A percentile compares a stretch with the other conserved stretches of the same genome.
Conservation (phyloP, 2,888 invertebrate species). For the Eupelmus urozonus region DNA sequence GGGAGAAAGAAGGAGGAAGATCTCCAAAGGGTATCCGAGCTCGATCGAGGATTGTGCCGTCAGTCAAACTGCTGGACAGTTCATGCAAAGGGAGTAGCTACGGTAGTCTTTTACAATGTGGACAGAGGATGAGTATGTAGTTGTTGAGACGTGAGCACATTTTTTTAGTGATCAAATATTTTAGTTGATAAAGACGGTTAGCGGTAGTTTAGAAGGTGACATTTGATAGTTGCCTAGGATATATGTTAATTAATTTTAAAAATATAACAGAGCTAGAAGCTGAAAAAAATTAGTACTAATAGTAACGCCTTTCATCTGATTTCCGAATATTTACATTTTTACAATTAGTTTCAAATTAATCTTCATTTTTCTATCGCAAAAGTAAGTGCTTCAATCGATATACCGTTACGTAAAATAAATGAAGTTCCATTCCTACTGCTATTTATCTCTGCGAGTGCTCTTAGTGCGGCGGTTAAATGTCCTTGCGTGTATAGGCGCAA, state of each 20-base stretch:
- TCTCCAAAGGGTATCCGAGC: constrained; percentile 59
- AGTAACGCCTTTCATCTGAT: no score
- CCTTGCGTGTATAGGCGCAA: constrained; percentile 34
- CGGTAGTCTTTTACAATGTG: no score
- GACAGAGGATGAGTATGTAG: no score
- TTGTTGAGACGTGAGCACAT: no score
- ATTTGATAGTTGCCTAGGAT: no score
- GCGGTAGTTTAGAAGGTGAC: no score
- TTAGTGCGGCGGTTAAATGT: constrained; percentile 53
- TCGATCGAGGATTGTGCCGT: constrained; percentile 75
- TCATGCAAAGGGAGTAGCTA: background rate
- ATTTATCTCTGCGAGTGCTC: constrained; percentile 35
- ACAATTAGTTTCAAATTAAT: constrained; percentile 6
- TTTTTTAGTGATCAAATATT: no score
- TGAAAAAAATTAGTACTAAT: no score
- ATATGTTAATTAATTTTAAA: no score
- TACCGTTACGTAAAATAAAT: constrained; percentile 43
- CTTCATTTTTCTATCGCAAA: constrained; percentile 17
- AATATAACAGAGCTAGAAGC: no score
- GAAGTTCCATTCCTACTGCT: constrained; percentile 13
- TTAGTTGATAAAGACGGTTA: no score
- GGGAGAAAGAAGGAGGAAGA: constrained; percentile 40
- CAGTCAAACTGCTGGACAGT: constrained; percentile 69
- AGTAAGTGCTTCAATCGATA: background rate
- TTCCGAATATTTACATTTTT: background rate